These are phyloP conservation scores for Apocrypta bakeri DNA, from an alignment of 1,140 invertebrate genomes.

Conservation along the genomic window DNA sequence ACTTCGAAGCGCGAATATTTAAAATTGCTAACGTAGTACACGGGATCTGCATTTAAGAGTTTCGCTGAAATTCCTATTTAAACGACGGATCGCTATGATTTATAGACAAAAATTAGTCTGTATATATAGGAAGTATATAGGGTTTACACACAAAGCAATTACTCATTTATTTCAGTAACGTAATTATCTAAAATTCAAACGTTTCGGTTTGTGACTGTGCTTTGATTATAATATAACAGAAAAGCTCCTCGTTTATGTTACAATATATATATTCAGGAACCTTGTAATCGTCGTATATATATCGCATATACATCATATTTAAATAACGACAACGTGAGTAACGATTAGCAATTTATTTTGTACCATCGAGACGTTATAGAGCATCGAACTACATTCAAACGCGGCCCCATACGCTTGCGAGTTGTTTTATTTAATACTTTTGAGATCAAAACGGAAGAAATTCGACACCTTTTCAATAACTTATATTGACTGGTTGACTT, in stretches of 20 bases:
- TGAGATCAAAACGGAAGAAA: not conserved
- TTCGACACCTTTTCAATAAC: conserved; percentile 24
- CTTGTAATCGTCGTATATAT: not conserved
- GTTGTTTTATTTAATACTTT: not conserved
- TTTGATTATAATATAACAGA: not conserved
- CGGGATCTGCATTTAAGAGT: no score
- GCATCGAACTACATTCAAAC: not conserved
- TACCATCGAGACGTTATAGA: not conserved
- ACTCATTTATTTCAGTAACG: not conserved
- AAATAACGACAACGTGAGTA: conserved; percentile 2
- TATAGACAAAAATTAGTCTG: no score
- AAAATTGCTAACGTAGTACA: no score
- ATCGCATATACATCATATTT: conserved; percentile 1
- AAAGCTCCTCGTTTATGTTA: not conserved
- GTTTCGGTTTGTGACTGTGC: not conserved
- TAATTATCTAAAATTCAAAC: not conserved
- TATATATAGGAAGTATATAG: no score
- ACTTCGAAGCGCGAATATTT: no score
- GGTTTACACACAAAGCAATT: not conserved
- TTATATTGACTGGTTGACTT: conserved; percentile 21
- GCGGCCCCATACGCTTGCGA: not conserved
- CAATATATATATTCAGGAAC: conserved; percentile 15
- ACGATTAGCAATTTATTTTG: not conserved
- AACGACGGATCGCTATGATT: no score
- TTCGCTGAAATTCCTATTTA: no score